These are phyloP conservation scores for Erpornis zantholeuca DNA, from an alignment of 2,113 vertebrate genomes.

Conservation along the genomic window DNA sequence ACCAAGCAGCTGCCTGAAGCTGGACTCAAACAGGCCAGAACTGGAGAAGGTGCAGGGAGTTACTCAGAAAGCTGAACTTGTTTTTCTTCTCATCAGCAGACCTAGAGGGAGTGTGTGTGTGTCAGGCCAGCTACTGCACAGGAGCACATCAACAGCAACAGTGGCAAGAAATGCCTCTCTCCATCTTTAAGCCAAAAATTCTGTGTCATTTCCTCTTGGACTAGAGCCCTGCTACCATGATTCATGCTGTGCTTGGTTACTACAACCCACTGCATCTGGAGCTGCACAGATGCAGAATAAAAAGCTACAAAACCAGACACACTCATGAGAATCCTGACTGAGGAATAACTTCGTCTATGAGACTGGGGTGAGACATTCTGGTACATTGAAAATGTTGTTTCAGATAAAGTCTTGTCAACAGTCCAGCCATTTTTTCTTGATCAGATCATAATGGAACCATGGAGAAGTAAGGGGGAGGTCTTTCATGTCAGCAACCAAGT, in stretches of 20 bases:
- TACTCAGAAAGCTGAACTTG: neutral
- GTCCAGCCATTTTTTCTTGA: neutral
- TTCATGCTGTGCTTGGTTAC: neutral
- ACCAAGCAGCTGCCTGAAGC: neutral
- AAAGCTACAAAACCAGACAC: neutral
- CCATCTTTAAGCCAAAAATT: neutral
- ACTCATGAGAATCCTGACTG: neutral
- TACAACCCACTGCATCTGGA: neutral
- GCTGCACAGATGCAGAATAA: neutral
- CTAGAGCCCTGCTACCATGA: neutral
- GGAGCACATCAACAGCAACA: neutral
- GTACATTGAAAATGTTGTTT: neutral
- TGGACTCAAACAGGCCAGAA: neutral
- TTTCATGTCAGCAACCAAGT: neutral
- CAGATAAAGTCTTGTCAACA: neutral
- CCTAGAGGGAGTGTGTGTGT: neutral
- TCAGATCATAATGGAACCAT: neutral
- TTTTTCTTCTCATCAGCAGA: neutral
- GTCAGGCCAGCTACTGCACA: neutral
- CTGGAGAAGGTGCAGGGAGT: neutral
- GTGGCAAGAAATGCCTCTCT: neutral
- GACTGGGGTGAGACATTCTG: neutral
- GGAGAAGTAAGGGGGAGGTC: neutral
- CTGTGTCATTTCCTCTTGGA: slow-evolving; percentile 2
- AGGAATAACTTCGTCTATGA: neutral